These are phyloP conservation scores for Agelastica alni DNA, from an alignment of 2,888 invertebrate species.

Conservation along the genomic window DNA sequence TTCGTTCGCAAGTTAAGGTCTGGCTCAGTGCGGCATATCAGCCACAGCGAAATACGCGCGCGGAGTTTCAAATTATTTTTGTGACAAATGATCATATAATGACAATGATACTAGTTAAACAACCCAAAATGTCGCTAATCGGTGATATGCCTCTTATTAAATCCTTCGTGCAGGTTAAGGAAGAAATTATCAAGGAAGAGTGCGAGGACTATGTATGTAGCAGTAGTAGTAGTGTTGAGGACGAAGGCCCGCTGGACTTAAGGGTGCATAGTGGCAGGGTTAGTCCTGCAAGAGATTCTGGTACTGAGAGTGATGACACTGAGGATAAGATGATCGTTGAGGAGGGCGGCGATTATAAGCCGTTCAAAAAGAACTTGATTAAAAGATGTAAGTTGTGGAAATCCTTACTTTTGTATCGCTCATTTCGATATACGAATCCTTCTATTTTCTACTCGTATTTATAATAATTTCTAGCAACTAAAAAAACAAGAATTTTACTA, in stretches of 20 bases:
- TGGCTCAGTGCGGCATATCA: constrained; percentile 32
- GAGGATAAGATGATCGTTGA: constrained; percentile 61
- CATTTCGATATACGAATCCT: no score
- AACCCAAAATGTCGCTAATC: constrained; percentile 43
- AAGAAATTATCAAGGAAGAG: constrained; percentile 44
- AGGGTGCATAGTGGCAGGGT: constrained; percentile 65
- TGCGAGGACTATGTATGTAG: constrained; percentile 40
- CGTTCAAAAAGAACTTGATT: constrained; percentile 92
- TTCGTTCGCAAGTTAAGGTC: constrained; percentile 18
- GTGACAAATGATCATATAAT: constrained; percentile 17
- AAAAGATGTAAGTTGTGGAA: constrained; percentile 95
- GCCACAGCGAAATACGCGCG: no score
- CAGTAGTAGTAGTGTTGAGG: constrained; percentile 37
- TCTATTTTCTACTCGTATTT: no score
- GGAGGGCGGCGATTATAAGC: constrained; percentile 62
- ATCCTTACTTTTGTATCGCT: no score
- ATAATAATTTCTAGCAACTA: not conserved
- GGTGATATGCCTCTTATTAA: constrained; percentile 40
- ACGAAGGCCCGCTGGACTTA: constrained; percentile 72
- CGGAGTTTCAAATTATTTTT: no score
- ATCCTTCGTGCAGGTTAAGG: constrained; percentile 39
- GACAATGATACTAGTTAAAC: constrained; percentile 42
- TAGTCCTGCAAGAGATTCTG: constrained; percentile 66
- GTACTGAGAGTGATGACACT: constrained; percentile 81
- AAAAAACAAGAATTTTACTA: not conserved